phyloP scores from a whole-genome alignment of 2,888 invertebrate genomes.

The Mesorhabditis belari region DNA sequence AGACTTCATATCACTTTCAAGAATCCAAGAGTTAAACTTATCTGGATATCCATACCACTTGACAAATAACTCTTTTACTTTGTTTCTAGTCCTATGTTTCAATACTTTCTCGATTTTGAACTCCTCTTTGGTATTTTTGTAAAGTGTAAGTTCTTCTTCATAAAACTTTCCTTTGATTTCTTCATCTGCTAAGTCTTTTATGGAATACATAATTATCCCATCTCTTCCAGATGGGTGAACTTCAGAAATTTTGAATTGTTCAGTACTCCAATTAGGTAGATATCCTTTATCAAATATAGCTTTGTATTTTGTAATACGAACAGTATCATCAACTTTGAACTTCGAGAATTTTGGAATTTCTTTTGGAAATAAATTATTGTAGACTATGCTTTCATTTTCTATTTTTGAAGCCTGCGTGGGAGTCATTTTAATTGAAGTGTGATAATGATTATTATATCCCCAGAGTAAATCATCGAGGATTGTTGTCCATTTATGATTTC shows the following conservation, averaged over 20 bases:
- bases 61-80: constrained; percentile 10
- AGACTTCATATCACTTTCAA: constrained; percentile 3
- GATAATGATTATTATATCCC: constrained; percentile 30
- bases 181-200: constrained; percentile 16
- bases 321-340: neutral
- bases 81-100: constrained; percentile 11
- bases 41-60: constrained; percentile 26
- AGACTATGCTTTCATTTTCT: constrained; percentile 4
- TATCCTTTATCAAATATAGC: neutral
- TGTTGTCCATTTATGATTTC: constrained; percentile 24
- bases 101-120: constrained; percentile 15
- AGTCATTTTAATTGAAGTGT: constrained; percentile 24
- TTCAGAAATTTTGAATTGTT: neutral
- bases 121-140: constrained; percentile 14
- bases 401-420: constrained; percentile 13
- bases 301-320: neutral
- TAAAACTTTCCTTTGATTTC: constrained; percentile 23
- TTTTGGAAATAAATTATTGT: constrained; percentile 7
- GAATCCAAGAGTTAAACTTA: constrained; percentile 22
- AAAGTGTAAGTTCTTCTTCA: constrained; percentile 19
- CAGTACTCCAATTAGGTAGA: neutral
- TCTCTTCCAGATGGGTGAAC: constrained; percentile 1
- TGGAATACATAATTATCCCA: constrained; percentile 5
- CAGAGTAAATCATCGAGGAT: constrained; percentile 17
- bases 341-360: constrained; percentile 2